These are phyloP conservation scores for Matsumyia berberina DNA, from an alignment of 2,888 invertebrate genomes.

Conservation along the genomic window DNA sequence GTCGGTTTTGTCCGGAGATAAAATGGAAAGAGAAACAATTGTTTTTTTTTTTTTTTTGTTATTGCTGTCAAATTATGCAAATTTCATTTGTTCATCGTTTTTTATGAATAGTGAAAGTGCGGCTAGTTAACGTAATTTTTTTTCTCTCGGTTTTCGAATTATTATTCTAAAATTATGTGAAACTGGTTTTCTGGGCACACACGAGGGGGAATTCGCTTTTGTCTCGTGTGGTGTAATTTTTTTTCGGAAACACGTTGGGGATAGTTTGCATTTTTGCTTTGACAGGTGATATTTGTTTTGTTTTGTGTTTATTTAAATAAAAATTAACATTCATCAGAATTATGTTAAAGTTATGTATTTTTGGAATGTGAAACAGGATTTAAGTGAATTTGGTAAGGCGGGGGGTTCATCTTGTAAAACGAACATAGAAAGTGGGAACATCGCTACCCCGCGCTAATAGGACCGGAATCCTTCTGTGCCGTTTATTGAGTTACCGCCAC, in stretches of 20 bases:
- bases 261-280: constrained; percentile 13
- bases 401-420: background rate
- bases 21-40: background rate
- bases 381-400: background rate
- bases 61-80: constrained; percentile 46
- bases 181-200: constrained; percentile 38
- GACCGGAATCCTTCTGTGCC: too few species aligned
- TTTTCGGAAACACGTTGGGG: background rate
- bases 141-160: constrained; percentile 18
- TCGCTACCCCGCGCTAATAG: too few species aligned
- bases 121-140: constrained; percentile 9
- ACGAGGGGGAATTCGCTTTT: constrained; percentile 10
- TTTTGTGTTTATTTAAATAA: constrained; percentile 19
- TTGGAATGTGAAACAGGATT: constrained; percentile 19
- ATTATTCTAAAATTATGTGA: constrained; percentile 59
- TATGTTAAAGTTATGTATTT: constrained; percentile 4
- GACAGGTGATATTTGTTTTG: constrained; percentile 5
- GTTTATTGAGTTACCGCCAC: too few species aligned
- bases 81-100: constrained; percentile 43
- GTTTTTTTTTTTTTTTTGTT: constrained; percentile 5
- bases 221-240: background rate
- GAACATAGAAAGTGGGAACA: background rate
- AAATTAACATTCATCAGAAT: constrained; percentile 5
- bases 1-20: background rate
- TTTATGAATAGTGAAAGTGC: constrained; percentile 59